Evolutionary conservation across 2,888 invertebrate species (phyloP).

Genomic region (Agriopis leucophaearia): DNA sequence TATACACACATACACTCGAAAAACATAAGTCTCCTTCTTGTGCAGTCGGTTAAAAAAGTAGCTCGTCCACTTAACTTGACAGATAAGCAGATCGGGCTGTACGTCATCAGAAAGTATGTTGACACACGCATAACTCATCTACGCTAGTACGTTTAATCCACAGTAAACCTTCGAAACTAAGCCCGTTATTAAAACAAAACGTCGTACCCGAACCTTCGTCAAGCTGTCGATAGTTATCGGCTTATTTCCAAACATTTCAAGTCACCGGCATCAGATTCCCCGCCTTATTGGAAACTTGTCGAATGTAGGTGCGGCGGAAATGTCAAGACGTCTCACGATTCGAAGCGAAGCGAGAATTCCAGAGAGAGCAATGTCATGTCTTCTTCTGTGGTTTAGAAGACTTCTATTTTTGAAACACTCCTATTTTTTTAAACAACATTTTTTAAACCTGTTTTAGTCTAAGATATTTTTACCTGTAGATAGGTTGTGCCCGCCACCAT

Average conservation of each 20-base stretch:
- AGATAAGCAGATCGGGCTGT: neutral
- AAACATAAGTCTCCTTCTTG: too few relatives aligned
- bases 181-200: constrained; percentile 37
- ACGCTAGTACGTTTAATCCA: constrained; percentile 14
- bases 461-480: constrained; percentile 2
- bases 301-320: constrained; percentile 36
- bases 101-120: neutral
- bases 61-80: neutral
- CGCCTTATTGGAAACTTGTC: constrained; percentile 41
- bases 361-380: constrained; percentile 16
- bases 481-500: too few relatives aligned
- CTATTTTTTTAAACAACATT: too few relatives aligned
- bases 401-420: neutral
- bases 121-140: constrained; percentile 8
- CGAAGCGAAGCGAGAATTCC: constrained; percentile 20
- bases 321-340: constrained; percentile 15
- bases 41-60: neutral
- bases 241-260: constrained; percentile 33
- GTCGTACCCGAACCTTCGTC: constrained; percentile 32
- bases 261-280: constrained; percentile 37
- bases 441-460: too few relatives aligned
- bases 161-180: constrained; percentile 10
- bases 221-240: constrained; percentile 31
- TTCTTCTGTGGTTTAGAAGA: neutral
- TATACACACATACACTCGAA: too few relatives aligned